Evolutionary conservation across 2,888 invertebrate genomes (phyloP).

Genomic region (Lycophotia porphyrea): DNA sequence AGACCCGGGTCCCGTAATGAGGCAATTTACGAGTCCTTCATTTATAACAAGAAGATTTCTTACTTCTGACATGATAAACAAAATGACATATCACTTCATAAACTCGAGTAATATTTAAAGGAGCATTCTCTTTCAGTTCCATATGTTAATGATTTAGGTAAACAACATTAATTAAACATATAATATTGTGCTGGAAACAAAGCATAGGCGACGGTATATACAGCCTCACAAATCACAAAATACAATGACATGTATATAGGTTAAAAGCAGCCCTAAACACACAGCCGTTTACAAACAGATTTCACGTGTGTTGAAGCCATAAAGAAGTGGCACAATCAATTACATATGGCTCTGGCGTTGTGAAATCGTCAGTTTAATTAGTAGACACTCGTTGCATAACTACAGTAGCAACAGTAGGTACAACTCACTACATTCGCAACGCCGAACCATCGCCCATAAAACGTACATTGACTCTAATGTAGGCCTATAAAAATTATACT

Average conservation of each 20-base stretch:
- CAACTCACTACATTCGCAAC: slow-evolving; percentile 65
- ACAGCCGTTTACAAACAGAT: slow-evolving; percentile 70
- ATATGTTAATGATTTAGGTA: slow-evolving; percentile 43
- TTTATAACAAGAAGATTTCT: slow-evolving; percentile 47
- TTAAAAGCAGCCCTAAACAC: slow-evolving; percentile 56
- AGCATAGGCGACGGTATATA: slow-evolving; percentile 18
- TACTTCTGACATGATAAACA: slow-evolving; percentile 35
- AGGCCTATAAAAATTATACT: slow-evolving; percentile 63
- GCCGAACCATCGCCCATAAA: slow-evolving; percentile 64
- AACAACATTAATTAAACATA: slow-evolving; percentile 43
- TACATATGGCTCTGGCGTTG: slow-evolving; percentile 69
- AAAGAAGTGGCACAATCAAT: slow-evolving; percentile 75
- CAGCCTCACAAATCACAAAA: slow-evolving; percentile 9
- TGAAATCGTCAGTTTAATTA: slow-evolving; percentile 74
- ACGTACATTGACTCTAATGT: slow-evolving; percentile 67
- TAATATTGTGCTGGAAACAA: slow-evolving; percentile 45
- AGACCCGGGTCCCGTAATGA: slow-evolving; percentile 33
- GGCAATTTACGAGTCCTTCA: slow-evolving; percentile 44
- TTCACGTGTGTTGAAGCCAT: slow-evolving; percentile 69
- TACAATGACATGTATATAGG: slow-evolving; percentile 27
- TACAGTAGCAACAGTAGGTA: too few relatives aligned
- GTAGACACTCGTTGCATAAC: slow-evolving; percentile 62
- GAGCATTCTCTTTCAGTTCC: slow-evolving; percentile 8
- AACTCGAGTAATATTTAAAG: slow-evolving; percentile 32
- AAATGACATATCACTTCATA: slow-evolving; percentile 37